Percentiles rank a stretch among this genome's conserved stretches.
Conservation (phyloP, 2,888 invertebrate species). For the Ctenicera cuprea region DNA sequence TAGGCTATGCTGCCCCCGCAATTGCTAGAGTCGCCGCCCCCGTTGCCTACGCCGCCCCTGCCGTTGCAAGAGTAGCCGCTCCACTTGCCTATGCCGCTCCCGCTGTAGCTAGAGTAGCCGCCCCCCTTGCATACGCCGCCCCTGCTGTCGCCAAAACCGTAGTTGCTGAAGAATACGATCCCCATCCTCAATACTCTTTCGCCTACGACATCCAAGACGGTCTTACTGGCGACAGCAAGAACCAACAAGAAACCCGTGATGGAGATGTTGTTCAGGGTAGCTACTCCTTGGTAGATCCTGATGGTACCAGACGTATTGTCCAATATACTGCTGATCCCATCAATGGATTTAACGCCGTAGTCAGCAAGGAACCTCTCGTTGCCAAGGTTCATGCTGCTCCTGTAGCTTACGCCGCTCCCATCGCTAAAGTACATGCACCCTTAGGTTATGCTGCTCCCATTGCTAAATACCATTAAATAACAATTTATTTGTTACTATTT, state of each 20-base stretch:
- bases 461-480: slow-evolving; percentile 9
- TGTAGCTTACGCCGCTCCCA: slow-evolving; percentile 61
- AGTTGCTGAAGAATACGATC: slow-evolving; percentile 71
- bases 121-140: slow-evolving; percentile 57
- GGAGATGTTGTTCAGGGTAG: slow-evolving; percentile 76
- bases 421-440: slow-evolving; percentile 35
- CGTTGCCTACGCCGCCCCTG: slow-evolving; percentile 53
- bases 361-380: slow-evolving; percentile 77
- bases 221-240: slow-evolving; percentile 75
- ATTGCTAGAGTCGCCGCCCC: slow-evolving; percentile 53
- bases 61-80: slow-evolving; percentile 52
- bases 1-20: slow-evolving; percentile 52
- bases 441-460: slow-evolving; percentile 20
- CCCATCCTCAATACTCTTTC: slow-evolving; percentile 76
- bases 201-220: slow-evolving; percentile 76
- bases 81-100: slow-evolving; percentile 57
- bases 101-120: slow-evolving; percentile 50
- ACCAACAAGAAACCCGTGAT: slow-evolving; percentile 73
- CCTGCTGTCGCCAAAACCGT: slow-evolving; percentile 63
- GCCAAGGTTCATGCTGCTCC: slow-evolving; percentile 68
- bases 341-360: slow-evolving; percentile 80
- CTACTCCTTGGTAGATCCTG: slow-evolving; percentile 75
- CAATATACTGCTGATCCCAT: slow-evolving; percentile 77
- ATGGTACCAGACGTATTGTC: slow-evolving; percentile 74
- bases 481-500: slow-evolving; percentile 1